phyloP scores from a whole-genome alignment of 2,797 vertebrate genomes.

The Lates japonicus region DNA sequence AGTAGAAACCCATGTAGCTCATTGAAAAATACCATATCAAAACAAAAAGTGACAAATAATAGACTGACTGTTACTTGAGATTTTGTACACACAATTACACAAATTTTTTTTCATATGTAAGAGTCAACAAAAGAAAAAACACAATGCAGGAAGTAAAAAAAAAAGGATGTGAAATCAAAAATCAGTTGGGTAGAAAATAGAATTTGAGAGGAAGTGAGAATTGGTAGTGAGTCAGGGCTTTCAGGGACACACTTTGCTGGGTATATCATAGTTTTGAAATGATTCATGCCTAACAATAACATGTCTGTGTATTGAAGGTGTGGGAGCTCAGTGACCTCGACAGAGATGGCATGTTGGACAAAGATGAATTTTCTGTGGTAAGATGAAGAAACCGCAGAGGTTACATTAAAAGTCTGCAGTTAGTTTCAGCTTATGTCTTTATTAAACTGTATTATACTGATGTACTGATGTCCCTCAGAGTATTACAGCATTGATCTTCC shows the following conservation, averaged over 20 bases:
- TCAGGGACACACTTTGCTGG: background rate
- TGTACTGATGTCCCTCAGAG: background rate
- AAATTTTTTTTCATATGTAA: background rate
- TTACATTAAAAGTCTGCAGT: background rate
- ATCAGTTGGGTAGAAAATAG: background rate
- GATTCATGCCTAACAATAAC: slow-evolving; percentile 10
- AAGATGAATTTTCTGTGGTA: slow-evolving; percentile 97
- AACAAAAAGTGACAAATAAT: background rate
- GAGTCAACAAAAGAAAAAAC: background rate
- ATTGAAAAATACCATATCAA: background rate
- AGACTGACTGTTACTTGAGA: background rate
- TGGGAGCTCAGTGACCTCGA: slow-evolving; percentile 99
- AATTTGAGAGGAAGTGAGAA: slow-evolving; percentile 35
- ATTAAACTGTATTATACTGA: slow-evolving; percentile 13
- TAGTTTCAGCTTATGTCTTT: slow-evolving; percentile 22
- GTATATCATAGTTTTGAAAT: slow-evolving; percentile 14
- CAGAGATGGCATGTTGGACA: slow-evolving; percentile 97
- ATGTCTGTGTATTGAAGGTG: slow-evolving; percentile 86
- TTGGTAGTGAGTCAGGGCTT: background rate
- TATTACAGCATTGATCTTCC: slow-evolving; percentile 2
- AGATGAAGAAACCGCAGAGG: slow-evolving; percentile 70
- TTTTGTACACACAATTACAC: background rate
- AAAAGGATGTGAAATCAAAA: slow-evolving; percentile 19
- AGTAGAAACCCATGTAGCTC: background rate
- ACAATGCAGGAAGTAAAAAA: background rate